Evolutionary conservation across 1,140 invertebrate genomes (phyloP), one percentile per base, ranked within the genome.

Genomic region (Acromyrmex heyeri): DNA sequence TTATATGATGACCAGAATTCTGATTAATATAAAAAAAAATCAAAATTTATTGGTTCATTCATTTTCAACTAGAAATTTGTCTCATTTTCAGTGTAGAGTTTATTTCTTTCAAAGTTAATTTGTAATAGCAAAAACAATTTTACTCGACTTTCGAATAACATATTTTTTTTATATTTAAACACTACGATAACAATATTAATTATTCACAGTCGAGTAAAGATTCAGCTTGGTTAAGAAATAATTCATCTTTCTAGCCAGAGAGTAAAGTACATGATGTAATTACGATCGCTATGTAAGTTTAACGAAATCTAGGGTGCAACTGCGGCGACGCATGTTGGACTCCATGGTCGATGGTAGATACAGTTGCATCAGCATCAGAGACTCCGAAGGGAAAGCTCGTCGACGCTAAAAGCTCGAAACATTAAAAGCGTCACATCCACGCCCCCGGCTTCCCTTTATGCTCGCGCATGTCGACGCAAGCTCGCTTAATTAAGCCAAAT

Each of bases 371-470:
- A 27, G 21, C 48, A 53, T 44, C 48, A 85, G 73, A 64, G 34
- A 65, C 61, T 76, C 8, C 53, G 57, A 38, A 55, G 30, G 76
- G 69, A 78, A 88, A 89, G 86, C 88, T 50, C 55, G 34, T 50
- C 50, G 72, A 59, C 76, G 85, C 83, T 91, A 91, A 91, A 91
- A 91, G 90, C 90, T 62, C 70, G 86, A 85, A 87, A 72, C 73
- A 76, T 73, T 87, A 57, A 90, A 82, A 77, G 72, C 76, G 67
- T 64, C 69, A 38, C 69, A 34, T 65, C 24, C 53, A 62, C 30
- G 62, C 48, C n/a, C 72, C 27, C 48, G 38, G 27, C 24, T n/a
- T 30, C 57, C 24, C 55, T 62, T 81, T 82, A 70, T 27, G n/a
- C 38, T 70, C 30, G 61, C 34, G 24, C 69, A 72, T 57, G 67